Conservation (phyloP, 2,113 vertebrate species). For the Tyto alba region DNA sequence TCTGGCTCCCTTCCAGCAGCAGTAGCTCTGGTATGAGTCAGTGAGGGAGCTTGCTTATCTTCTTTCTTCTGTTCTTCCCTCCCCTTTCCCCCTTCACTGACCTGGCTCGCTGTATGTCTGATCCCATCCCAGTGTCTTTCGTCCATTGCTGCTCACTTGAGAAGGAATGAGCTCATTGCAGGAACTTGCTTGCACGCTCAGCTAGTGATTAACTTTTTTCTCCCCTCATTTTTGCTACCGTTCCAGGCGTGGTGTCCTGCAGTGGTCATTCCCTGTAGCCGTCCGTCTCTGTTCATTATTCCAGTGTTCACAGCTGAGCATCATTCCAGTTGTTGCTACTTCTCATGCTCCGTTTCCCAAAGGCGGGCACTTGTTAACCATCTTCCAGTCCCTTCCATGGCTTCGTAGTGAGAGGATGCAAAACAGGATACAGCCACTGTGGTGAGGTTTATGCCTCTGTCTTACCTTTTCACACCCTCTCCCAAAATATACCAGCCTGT, state of each 20-base stretch:
- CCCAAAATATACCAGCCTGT: rapidly evolving
- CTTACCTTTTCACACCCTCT: neutral
- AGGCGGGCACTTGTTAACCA: neutral
- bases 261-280: neutral
- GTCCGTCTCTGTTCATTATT: neutral
- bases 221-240: neutral
- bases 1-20: slow-evolving; percentile 37
- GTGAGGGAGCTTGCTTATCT: slow-evolving; percentile 36
- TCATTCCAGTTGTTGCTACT: neutral
- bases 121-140: neutral
- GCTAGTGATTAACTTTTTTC: neutral
- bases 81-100: neutral
- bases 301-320: neutral
- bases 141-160: neutral
- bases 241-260: neutral
- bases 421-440: neutral
- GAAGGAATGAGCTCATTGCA: neutral
- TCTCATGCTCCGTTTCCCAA: neutral
- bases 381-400: neutral
- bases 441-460: neutral
- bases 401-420: neutral
- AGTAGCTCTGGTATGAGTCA: slow-evolving; percentile 61
- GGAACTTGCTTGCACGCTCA: rapidly evolving
- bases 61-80: slow-evolving; percentile 25
- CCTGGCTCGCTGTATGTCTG: neutral